These are phyloP conservation scores for Drosophila tsacasi DNA, from an alignment of 1,140 invertebrate genomes.

Conservation along the genomic window DNA sequence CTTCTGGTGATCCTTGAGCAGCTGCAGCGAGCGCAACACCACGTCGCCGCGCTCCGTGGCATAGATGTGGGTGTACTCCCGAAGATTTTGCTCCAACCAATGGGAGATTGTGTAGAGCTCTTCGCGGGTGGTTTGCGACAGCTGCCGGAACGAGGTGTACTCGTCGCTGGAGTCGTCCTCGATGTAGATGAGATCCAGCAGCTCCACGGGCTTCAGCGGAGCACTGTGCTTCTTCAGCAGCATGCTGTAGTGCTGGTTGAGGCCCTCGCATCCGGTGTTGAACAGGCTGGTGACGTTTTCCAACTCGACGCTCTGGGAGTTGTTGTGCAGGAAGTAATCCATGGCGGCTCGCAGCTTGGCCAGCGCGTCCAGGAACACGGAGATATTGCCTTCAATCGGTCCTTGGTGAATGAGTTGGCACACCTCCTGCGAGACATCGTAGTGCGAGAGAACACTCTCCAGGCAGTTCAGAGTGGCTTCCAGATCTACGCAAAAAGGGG, in stretches of 20 bases:
- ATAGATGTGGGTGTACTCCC: constrained; percentile 93
- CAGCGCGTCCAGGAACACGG: constrained; percentile 91
- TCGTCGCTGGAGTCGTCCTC: constrained; percentile 91
- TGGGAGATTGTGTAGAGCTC: constrained; percentile 92
- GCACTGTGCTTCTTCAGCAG: constrained; percentile 94
- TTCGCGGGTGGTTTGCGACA: constrained; percentile 85
- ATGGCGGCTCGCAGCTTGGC: constrained; percentile 94
- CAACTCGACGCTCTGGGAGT: constrained; percentile 96
- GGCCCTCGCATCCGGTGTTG: constrained; percentile 85
- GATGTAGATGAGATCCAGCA: constrained; percentile 93
- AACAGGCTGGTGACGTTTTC: constrained; percentile 93
- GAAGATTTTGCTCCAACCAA: constrained; percentile 93
- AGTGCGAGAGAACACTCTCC: constrained; percentile 82
- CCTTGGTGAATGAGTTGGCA: constrained; percentile 85
- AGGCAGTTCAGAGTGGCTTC: constrained; percentile 78
- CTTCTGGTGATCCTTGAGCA: constrained; percentile 93
- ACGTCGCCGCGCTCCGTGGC: constrained; percentile 91
- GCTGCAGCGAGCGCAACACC: constrained; percentile 91
- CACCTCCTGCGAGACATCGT: constrained; percentile 82
- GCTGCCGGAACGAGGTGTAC: constrained; percentile 81
- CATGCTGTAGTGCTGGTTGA: constrained; percentile 95
- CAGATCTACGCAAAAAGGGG: constrained; percentile 66
- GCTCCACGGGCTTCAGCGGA: constrained; percentile 92
- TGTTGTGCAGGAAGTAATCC: constrained; percentile 96
- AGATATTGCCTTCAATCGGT: constrained; percentile 75